Percentiles rank a stretch among this genome's conserved stretches.
Evolutionary conservation across 2,797 vertebrate genomes (phyloP).

Genomic region (Poeciliopsis paucimaculata): DNA sequence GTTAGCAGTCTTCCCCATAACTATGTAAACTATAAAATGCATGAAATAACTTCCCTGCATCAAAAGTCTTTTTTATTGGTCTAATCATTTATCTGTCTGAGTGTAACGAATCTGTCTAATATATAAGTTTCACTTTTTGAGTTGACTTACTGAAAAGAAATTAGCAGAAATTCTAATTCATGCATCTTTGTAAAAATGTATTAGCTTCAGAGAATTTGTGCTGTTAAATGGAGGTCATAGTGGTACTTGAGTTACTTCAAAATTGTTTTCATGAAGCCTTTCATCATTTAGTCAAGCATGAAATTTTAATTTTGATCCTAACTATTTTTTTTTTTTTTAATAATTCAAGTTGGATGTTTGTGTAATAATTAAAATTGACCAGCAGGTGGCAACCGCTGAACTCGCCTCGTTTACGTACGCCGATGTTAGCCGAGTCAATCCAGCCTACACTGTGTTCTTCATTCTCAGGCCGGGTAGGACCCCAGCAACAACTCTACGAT

Average conservation of each 20-base stretch:
- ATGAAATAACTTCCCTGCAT: not conserved
- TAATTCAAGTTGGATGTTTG: not conserved
- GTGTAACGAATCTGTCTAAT: not conserved
- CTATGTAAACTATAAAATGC: not conserved
- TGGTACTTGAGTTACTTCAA: not conserved
- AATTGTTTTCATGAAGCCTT: not conserved
- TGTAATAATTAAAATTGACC: slow-evolving; percentile 13
- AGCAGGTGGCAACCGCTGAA: slow-evolving; percentile 10
- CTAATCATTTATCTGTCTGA: not conserved
- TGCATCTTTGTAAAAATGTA: not conserved
- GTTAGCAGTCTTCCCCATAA: not conserved
- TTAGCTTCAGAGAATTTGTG: not conserved
- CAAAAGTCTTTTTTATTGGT: not conserved
- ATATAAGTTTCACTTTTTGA: not conserved
- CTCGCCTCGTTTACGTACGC: slow-evolving; percentile 61
- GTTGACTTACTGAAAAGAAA: not conserved
- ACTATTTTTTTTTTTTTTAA: not conserved
- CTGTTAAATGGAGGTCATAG: not conserved
- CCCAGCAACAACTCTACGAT: slow-evolving; percentile 71
- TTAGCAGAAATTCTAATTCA: not conserved
- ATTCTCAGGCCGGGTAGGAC: slow-evolving; percentile 81
- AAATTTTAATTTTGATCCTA: not conserved
- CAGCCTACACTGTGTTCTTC: slow-evolving; percentile 53
- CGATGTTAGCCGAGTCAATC: slow-evolving; percentile 42
- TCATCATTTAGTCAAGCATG: not conserved